Percentiles rank a stretch among this genome's conserved stretches.
These are phyloP conservation scores for Cephalopterus ornatus DNA, from an alignment of 2,113 vertebrate species.

Conservation along the genomic window DNA sequence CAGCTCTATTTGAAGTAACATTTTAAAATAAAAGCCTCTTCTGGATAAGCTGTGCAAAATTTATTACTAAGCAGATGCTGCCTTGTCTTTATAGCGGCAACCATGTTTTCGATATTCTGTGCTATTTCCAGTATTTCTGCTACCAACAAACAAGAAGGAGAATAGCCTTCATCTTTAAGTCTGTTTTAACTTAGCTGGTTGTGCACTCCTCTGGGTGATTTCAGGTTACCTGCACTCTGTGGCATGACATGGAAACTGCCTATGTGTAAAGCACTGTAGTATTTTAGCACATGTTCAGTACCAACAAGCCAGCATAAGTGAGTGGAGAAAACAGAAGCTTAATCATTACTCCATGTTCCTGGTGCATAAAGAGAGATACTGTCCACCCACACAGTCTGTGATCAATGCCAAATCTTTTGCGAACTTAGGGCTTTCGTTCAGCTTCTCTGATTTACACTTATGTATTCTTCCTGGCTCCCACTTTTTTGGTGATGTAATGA, in stretches of 20 bases:
- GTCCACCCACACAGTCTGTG: slow-evolving; percentile 62
- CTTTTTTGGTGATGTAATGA: not conserved
- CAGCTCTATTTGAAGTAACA: not conserved
- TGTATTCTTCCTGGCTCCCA: not conserved
- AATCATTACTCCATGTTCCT: slow-evolving; percentile 69
- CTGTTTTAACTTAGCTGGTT: not conserved
- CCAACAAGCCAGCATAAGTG: slow-evolving; percentile 17
- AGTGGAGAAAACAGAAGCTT: slow-evolving; percentile 64
- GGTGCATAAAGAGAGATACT: slow-evolving; percentile 61
- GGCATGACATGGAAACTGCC: not conserved
- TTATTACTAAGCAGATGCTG: not conserved
- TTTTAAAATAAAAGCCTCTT: slow-evolving; percentile 3
- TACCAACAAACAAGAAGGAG: not conserved
- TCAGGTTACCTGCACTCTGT: slow-evolving; percentile 40
- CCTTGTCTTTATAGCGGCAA: not conserved
- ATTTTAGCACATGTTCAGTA: slow-evolving; percentile 49
- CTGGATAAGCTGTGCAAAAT: not conserved
- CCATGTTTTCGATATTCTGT: not conserved
- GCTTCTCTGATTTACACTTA: not conserved
- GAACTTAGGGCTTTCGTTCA: slow-evolving; percentile 46
- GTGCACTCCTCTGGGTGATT: slow-evolving; percentile 19
- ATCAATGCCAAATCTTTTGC: slow-evolving; percentile 50
- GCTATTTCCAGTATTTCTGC: not conserved
- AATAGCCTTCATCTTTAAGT: not conserved
- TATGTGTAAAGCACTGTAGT: slow-evolving; percentile 3